Percentiles rank a stretch among this genome's conserved stretches.
Evolutionary conservation across 2,888 invertebrate species (phyloP).

Genomic region (Hirtodrosophila confusa): DNA sequence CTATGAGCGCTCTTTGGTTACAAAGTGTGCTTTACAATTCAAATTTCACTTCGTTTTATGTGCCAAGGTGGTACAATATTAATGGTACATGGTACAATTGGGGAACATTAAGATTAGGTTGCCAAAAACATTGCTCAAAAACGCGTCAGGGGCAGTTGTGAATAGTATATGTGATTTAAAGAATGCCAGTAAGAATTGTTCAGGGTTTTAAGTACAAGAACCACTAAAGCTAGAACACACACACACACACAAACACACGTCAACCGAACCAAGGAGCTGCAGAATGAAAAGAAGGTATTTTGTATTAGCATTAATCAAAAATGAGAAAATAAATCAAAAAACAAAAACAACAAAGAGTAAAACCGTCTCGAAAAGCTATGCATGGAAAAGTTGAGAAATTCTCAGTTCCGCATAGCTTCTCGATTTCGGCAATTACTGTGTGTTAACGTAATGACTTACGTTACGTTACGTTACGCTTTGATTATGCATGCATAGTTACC

Average conservation of each 20-base stretch:
- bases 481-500: slow-evolving; percentile 86
- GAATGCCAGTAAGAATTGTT: slow-evolving; percentile 51
- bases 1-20: background rate
- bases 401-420: slow-evolving; percentile 17
- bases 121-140: slow-evolving; percentile 67
- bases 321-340: slow-evolving; percentile 7
- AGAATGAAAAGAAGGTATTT: slow-evolving; percentile 42
- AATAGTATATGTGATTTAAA: slow-evolving; percentile 27
- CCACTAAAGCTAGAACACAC: slow-evolving; percentile 53
- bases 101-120: slow-evolving; percentile 16
- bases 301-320: slow-evolving; percentile 34
- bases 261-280: slow-evolving; percentile 72
- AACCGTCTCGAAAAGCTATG: slow-evolving; percentile 8
- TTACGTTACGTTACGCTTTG: background rate
- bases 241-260: slow-evolving; percentile 54
- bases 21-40: background rate
- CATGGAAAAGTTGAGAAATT: background rate
- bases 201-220: slow-evolving; percentile 32
- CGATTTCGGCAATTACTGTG: slow-evolving; percentile 8
- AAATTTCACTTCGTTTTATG: background rate
- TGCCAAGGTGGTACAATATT: slow-evolving; percentile 6
- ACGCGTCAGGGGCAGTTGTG: slow-evolving; percentile 46
- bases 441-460: slow-evolving; percentile 12
- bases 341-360: slow-evolving; percentile 9
- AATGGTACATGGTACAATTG: slow-evolving; percentile 9